These are phyloP conservation scores for Pissodes strobi DNA, from an alignment of 1,140 invertebrate species.

Conservation along the genomic window DNA sequence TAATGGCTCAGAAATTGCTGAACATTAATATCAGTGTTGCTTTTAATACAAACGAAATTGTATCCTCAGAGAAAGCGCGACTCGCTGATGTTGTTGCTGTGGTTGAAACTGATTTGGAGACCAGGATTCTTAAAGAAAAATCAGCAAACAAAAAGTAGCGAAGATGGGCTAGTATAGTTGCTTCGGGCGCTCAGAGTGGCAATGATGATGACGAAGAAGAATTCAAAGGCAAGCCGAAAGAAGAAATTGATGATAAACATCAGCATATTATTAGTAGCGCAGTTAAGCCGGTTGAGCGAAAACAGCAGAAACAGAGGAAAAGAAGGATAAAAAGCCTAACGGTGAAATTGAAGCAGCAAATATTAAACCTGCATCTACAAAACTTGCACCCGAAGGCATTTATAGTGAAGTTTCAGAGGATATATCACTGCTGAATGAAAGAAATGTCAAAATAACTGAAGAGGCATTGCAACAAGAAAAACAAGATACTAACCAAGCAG, in stretches of 20 bases:
- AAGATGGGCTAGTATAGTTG: constrained; percentile 29
- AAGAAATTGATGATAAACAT: no score
- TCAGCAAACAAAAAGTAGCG: constrained; percentile 3
- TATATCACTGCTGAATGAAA: neutral
- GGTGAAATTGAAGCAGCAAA: neutral
- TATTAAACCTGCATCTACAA: neutral
- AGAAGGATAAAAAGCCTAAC: neutral
- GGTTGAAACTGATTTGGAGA: neutral
- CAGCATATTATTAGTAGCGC: no score
- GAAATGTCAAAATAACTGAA: neutral
- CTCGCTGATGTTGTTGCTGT: neutral
- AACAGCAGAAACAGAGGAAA: neutral
- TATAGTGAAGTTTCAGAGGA: neutral
- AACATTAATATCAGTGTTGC: no score
- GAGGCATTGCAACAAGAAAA: no score
- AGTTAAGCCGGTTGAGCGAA: neutral
- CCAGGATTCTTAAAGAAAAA: neutral
- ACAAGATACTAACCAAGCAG: no score
- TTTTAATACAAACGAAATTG: no score
- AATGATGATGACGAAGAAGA: no score
- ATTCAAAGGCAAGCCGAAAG: no score
- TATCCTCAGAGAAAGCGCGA: neutral
- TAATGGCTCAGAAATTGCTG: no score
- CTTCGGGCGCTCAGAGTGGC: no score
- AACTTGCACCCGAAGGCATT: neutral